These are phyloP conservation scores for Halcyon malimbica DNA, from an alignment of 2,113 vertebrate species.

Conservation along the genomic window DNA sequence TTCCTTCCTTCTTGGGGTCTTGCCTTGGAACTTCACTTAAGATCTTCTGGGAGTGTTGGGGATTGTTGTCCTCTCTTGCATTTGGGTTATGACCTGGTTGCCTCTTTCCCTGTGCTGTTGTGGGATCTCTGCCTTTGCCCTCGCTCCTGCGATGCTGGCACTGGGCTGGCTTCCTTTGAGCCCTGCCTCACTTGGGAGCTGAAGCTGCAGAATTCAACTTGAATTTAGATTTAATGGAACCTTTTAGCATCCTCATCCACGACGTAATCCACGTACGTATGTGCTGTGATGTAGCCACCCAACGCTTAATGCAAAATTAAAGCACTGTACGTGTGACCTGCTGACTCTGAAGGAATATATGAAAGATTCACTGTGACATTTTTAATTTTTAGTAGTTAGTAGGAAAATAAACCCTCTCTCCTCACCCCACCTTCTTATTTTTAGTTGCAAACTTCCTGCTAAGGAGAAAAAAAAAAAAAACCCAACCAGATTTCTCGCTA, in stretches of 20 bases:
- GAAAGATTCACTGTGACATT: neutral
- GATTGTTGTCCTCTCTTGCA: rapidly evolving
- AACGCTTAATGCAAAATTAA: rapidly evolving
- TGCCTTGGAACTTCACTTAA: neutral
- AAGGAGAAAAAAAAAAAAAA: neutral
- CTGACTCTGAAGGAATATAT: constrained; percentile 53
- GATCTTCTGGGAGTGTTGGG: neutral
- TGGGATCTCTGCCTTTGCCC: neutral
- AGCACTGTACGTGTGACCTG: neutral
- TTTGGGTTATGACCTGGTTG: neutral
- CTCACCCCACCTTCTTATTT: constrained; percentile 16
- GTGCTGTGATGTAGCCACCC: neutral
- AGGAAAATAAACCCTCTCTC: constrained; percentile 41
- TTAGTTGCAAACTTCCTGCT: constrained; percentile 49
- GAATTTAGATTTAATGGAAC: neutral
- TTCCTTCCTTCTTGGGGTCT: neutral
- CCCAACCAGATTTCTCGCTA: neutral
- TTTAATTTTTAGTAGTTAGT: neutral
- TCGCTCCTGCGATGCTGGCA: neutral
- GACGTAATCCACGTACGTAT: neutral
- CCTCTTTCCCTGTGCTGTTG: neutral
- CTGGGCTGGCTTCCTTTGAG: neutral
- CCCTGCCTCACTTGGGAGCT: neutral
- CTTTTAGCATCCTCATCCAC: neutral
- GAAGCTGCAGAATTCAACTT: neutral